phyloP scores from a whole-genome alignment of 1,140 invertebrate genomes.

The Tetramorium parvispinum region DNA sequence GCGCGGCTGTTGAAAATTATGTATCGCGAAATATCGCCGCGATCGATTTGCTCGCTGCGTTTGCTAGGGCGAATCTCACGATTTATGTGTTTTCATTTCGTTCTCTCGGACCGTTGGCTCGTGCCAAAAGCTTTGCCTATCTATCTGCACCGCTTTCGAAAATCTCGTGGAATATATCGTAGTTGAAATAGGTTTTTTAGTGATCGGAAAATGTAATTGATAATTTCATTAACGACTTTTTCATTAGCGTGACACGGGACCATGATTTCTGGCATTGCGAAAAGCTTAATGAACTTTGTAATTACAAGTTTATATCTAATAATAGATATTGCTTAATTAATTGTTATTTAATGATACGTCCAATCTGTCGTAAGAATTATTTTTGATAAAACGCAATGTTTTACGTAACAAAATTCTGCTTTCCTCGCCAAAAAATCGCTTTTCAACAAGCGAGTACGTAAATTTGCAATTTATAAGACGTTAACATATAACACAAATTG shows the following conservation, averaged over 20 bases:
- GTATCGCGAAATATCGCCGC: not conserved
- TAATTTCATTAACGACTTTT: not conserved
- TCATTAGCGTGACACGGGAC: not conserved
- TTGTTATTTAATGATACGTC: too few relatives aligned
- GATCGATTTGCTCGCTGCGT: too few relatives aligned
- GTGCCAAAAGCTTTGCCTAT: too few relatives aligned
- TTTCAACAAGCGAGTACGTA: not conserved
- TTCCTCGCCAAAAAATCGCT: not conserved
- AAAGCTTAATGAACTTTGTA: too few relatives aligned
- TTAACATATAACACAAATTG: not conserved
- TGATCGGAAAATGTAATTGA: not conserved
- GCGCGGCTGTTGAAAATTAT: not conserved
- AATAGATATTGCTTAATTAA: too few relatives aligned
- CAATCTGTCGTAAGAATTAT: not conserved
- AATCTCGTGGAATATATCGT: not conserved
- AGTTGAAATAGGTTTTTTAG: not conserved
- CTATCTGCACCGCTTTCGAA: not conserved
- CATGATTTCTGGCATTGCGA: too few relatives aligned
- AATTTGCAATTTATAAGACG: not conserved
- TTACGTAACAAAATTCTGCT: not conserved
- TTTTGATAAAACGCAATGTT: not conserved
- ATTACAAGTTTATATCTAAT: too few relatives aligned
- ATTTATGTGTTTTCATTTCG: constrained; percentile 5
- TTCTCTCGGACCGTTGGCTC: not conserved
- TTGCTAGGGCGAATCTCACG: not conserved